phyloP scores from a whole-genome alignment of 2,888 invertebrate genomes.

The Microctonus aethiopoides region DNA sequence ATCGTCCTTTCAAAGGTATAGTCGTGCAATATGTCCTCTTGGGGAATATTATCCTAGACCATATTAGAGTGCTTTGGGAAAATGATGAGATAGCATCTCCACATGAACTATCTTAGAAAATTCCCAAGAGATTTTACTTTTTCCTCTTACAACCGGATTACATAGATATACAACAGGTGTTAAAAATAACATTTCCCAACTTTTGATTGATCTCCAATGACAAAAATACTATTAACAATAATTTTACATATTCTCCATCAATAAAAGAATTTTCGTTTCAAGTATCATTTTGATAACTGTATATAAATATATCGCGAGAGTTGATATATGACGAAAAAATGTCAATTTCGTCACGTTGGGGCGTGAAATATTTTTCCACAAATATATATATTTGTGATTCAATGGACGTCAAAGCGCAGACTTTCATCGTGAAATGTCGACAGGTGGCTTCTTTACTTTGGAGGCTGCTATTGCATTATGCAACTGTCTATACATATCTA shows the following conservation, averaged over 20 bases:
- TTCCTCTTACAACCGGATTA: background rate
- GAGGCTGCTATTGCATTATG: slow-evolving; percentile 42
- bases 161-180: background rate
- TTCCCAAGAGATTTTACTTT: background rate
- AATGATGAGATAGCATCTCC: background rate
- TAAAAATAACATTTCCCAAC: background rate
- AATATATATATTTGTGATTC: slow-evolving; percentile 8
- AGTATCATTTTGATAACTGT: background rate
- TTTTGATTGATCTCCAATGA: background rate
- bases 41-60: background rate
- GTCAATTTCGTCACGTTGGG: background rate
- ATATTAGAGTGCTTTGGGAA: background rate
- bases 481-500: too few relatives aligned
- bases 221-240: background rate
- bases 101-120: background rate
- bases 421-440: slow-evolving; percentile 31
- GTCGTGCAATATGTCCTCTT: background rate
- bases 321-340: background rate
- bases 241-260: background rate
- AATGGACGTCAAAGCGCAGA: background rate
- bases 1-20: background rate
- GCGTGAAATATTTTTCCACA: slow-evolving; percentile 4
- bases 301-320: background rate
- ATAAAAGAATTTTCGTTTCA: background rate
- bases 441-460: slow-evolving; percentile 39